Evolutionary conservation across 2,888 invertebrate genomes (phyloP), one percentile per base, ranked within the genome.

Genomic region (Eupithecia centaureata): DNA sequence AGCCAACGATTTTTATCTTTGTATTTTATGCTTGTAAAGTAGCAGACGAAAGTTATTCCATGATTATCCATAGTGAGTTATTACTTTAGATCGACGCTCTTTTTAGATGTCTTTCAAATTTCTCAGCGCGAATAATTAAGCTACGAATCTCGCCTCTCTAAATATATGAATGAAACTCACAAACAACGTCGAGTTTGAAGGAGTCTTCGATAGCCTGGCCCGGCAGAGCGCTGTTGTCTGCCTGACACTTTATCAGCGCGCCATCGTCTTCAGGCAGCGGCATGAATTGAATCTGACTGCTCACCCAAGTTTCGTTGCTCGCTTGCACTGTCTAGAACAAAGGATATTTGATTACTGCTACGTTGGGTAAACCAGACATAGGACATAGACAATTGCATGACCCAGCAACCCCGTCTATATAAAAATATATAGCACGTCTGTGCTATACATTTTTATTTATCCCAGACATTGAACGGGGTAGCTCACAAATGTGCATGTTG

Each of bases 241-340:
- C 97, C 79, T 96, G 96, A 86, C 98, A 98, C 86, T 96, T 97
- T 73, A 98, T 94, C 83, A 95, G 95, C 67, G 97, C 96, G 8
- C 96, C 96, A 82, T 98, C 97, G 86, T 98, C 98, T 82, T 97
- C 97, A 1, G 97, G 96, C 76, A 95, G 93, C 18, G 98, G 97
- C 79, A 95, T 95, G 88, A 98, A 97, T 76, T 95, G 95, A 76
- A 98, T 91, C 63, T 95, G 95, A 86, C 97, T 97, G 83, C 95
- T 94, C 70, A 97, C 96, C 86, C 95, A 94, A 28, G 96, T 96
- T 73, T 96, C 96, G 84, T 96, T 96, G 79, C 94, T 92, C 61
- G 94, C 94, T 82, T 95, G 95, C 75, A 91, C 89, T 83, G 95
- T 90, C 96, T 96, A 86, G 63, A 84, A 74, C 65, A 70, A 62